Conservation (phyloP, 2,888 invertebrate species). For the Eupithecia tripunctaria region DNA sequence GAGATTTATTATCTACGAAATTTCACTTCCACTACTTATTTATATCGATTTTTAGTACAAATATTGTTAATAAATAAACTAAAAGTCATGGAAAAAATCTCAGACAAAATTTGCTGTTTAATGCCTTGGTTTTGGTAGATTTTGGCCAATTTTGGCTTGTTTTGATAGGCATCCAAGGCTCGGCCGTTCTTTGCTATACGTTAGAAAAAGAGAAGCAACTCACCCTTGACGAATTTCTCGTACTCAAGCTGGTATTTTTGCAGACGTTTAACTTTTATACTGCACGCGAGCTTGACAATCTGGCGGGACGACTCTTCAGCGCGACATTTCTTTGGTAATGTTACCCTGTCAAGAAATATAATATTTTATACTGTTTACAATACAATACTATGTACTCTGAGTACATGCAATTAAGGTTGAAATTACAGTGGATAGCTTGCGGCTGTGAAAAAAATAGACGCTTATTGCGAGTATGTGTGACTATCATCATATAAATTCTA, state of each 20-base stretch:
- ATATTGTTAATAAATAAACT: neutral
- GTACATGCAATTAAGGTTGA: neutral
- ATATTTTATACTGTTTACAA: neutral
- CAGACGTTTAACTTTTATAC: constrained; percentile 95
- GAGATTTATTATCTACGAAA: neutral
- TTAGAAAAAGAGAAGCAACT: neutral
- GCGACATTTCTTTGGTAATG: constrained; percentile 97
- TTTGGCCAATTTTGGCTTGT: neutral
- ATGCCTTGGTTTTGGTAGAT: neutral
- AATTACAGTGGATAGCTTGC: neutral
- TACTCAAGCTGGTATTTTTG: constrained; percentile 97
- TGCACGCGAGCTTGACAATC: constrained; percentile 95
- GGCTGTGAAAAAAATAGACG: neutral
- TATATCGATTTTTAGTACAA: no score
- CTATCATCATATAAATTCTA: constrained; percentile 13
- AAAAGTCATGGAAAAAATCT: neutral
- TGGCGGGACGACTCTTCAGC: constrained; percentile 95
- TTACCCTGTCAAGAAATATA: constrained; percentile 83
- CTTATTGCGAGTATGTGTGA: no score
- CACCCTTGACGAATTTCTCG: constrained; percentile 81
- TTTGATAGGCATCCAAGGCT: neutral
- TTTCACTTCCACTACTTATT: no score
- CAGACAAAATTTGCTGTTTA: neutral
- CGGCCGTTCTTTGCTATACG: neutral
- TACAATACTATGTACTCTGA: neutral